Evolutionary conservation across 2,888 invertebrate species (phyloP).

Genomic region (Gastrophysa polygoni): DNA sequence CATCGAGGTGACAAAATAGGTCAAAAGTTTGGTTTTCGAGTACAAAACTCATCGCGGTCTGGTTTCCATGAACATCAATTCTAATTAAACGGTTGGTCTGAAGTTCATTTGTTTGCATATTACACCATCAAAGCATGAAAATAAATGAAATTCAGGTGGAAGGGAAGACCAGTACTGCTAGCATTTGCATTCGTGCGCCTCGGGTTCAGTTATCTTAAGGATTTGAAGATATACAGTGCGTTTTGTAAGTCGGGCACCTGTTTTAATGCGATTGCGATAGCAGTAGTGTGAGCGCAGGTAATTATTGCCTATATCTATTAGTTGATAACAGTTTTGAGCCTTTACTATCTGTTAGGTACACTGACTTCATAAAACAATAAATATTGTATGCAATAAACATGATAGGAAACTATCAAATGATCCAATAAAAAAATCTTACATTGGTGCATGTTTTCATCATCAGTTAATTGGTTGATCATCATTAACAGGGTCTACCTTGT

Average conservation of each 20-base stretch:
- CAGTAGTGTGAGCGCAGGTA: conserved; percentile 16
- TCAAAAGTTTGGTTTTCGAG: conserved; percentile 16
- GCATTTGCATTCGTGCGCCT: conserved; percentile 1
- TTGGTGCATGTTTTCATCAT: too few relatives aligned
- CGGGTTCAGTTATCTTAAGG: conserved; percentile 9
- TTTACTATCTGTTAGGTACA: too few relatives aligned
- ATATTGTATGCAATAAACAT: too few relatives aligned
- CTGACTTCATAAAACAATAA: too few relatives aligned
- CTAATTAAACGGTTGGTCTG: conserved; percentile 12
- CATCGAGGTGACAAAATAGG: too few relatives aligned
- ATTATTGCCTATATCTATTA: neutral
- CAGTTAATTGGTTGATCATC: too few relatives aligned
- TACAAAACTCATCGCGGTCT: conserved; percentile 4
- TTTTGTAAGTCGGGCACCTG: conserved; percentile 21
- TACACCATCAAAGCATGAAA: conserved; percentile 22
- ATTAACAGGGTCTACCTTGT: too few relatives aligned
- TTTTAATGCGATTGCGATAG: conserved; percentile 24
- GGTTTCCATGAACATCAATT: conserved; percentile 18
- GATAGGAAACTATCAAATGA: too few relatives aligned
- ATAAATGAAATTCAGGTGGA: conserved; percentile 7
- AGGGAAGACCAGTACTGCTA: conserved; percentile 4
- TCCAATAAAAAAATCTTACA: too few relatives aligned
- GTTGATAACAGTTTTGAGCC: too few relatives aligned
- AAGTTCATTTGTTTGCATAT: conserved; percentile 20
- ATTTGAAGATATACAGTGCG: conserved; percentile 24